Evolutionary conservation across 2,113 vertebrate species (phyloP).

Genomic region (Trachemys scripta): DNA sequence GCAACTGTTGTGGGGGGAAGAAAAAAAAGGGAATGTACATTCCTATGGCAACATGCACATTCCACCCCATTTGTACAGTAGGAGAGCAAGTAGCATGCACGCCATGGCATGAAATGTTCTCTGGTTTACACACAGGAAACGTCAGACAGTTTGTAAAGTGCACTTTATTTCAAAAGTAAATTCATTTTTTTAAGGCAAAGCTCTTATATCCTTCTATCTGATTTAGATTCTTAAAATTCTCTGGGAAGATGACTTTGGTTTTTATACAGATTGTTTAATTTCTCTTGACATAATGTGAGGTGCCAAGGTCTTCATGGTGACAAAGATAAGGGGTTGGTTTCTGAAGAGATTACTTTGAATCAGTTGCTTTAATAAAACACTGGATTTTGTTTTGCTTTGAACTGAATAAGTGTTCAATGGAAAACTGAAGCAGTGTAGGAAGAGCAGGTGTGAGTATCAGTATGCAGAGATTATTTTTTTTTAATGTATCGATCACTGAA

Average conservation of each 20-base stretch:
- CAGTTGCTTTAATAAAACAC: neutral
- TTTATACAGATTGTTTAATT: neutral
- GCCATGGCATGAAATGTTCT: neutral
- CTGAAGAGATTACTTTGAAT: neutral
- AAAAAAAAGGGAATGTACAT: neutral
- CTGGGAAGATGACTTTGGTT: neutral
- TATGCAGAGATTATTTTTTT: neutral
- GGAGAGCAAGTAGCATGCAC: neutral
- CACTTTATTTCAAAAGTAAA: neutral
- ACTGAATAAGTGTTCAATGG: neutral
- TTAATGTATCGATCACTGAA: neutral
- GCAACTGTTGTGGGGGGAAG: neutral
- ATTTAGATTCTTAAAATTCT: neutral
- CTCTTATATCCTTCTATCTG: neutral
- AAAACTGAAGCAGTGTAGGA: constrained; percentile 10
- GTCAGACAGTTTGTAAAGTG: neutral
- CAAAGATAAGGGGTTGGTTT: neutral
- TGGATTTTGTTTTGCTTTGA: neutral
- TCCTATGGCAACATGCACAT: neutral
- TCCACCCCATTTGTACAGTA: constrained; percentile 2
- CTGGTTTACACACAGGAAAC: neutral
- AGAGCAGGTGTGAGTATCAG: neutral
- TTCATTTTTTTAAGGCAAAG: constrained; percentile 9
- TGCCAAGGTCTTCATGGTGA: constrained; percentile 1
- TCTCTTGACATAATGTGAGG: neutral